These are phyloP conservation scores for Mesochorus sp. DNA, from an alignment of 2,888 invertebrate species.

Conservation along the genomic window DNA sequence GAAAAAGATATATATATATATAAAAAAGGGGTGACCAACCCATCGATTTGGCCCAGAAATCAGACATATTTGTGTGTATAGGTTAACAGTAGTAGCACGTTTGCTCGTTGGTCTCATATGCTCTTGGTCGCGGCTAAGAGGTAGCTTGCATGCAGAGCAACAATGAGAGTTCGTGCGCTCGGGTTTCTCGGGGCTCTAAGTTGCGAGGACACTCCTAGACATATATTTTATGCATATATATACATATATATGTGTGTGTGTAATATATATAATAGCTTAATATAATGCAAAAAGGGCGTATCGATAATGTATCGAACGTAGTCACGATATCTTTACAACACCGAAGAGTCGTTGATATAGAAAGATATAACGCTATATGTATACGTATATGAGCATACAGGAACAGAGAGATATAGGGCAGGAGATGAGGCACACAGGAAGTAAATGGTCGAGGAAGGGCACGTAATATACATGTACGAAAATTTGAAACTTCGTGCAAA, in stretches of 20 bases:
- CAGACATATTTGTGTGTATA: too few species aligned
- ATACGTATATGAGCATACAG: too few species aligned
- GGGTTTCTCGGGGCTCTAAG: not conserved
- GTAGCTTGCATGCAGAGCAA: slow-evolving; percentile 5
- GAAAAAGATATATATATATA: too few species aligned
- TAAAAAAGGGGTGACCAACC: too few species aligned
- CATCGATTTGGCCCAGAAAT: too few species aligned
- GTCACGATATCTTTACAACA: not conserved
- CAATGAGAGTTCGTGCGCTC: slow-evolving; percentile 17
- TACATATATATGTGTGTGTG: too few species aligned
- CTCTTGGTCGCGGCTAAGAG: not conserved
- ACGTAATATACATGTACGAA: slow-evolving; percentile 23
- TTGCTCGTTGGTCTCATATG: not conserved
- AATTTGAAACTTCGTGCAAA: slow-evolving; percentile 34
- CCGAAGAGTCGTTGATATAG: not conserved
- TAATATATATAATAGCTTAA: too few species aligned
- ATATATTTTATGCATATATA: too few species aligned
- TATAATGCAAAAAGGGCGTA: not conserved
- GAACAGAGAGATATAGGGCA: not conserved
- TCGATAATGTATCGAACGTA: not conserved
- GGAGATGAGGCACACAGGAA: slow-evolving; percentile 5
- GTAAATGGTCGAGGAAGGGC: slow-evolving; percentile 6
- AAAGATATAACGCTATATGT: not conserved
- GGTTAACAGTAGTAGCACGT: not conserved
- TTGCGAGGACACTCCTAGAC: not conserved